Percentiles rank a stretch among this genome's conserved stretches.
Evolutionary conservation across 2,797 vertebrate genomes (phyloP).

Genomic region (Sciurus vulgaris): DNA sequence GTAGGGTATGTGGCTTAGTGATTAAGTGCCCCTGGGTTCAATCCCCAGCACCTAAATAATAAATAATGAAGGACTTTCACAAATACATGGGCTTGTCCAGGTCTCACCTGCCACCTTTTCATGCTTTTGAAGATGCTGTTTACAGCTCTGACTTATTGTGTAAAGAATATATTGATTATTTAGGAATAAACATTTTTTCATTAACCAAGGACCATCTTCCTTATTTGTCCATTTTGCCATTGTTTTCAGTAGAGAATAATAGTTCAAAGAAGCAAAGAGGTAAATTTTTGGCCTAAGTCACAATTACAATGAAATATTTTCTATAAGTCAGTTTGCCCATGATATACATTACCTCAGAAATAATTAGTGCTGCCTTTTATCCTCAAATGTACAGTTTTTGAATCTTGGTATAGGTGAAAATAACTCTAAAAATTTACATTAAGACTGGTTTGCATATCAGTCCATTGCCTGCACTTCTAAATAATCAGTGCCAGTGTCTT

Average conservation of each 20-base stretch:
- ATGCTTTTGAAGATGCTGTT: conserved; percentile 26
- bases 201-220: not conserved
- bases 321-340: not conserved
- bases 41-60: too few relatives aligned
- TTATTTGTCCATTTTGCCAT: not conserved
- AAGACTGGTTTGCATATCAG: not conserved
- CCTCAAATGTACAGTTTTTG: conserved; percentile 28
- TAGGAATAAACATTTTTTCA: not conserved
- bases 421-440: not conserved
- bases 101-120: not conserved
- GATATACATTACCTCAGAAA: conserved; percentile 28
- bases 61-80: not conserved
- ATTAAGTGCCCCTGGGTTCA: too few relatives aligned
- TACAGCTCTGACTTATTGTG: not conserved
- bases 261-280: not conserved
- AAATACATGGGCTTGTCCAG: not conserved
- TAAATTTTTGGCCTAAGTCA: not conserved
- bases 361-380: conserved; percentile 24
- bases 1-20: too few relatives aligned
- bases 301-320: not conserved
- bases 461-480: not conserved
- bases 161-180: conserved; percentile 15
- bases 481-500: conserved; percentile 25
- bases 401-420: not conserved
- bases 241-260: conserved; percentile 41